Evolutionary conservation across 2,888 invertebrate species (phyloP).

Genomic region (Xanthia togata): DNA sequence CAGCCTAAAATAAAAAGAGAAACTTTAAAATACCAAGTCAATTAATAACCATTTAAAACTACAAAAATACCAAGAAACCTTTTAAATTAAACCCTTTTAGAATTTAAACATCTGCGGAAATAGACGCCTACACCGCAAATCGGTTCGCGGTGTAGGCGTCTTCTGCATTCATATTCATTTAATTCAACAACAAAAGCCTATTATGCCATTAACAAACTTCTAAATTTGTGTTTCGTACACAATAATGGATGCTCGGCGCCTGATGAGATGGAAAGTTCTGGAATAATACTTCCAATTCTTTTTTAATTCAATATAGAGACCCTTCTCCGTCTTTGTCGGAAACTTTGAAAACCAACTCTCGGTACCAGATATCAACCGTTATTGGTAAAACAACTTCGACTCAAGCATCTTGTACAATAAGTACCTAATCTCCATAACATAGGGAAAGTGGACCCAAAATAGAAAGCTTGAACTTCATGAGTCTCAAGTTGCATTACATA

Average conservation of each 20-base stretch:
- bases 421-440: too few relatives aligned
- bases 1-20: too few relatives aligned
- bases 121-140: not conserved
- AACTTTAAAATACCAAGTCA: not conserved
- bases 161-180: conserved; percentile 46
- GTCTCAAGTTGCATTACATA: not conserved
- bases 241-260: conserved; percentile 24
- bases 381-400: not conserved
- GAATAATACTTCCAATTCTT: not conserved
- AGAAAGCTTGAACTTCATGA: not conserved
- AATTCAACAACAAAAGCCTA: conserved; percentile 26
- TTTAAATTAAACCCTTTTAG: conserved; percentile 1
- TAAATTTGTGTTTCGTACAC: conserved; percentile 27
- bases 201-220: conserved; percentile 32
- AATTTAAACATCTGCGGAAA: conserved; percentile 15
- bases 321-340: not conserved
- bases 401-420: not conserved
- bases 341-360: not conserved
- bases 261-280: conserved; percentile 12
- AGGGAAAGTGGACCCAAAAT: not conserved
- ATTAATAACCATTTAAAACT: not conserved
- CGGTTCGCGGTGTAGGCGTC: not conserved
- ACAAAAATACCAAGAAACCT: not conserved
- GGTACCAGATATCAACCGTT: too few relatives aligned
- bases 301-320: conserved; percentile 1